Conservation (phyloP, 2,888 invertebrate genomes). For the Aphidoletes aphidimyza region DNA sequence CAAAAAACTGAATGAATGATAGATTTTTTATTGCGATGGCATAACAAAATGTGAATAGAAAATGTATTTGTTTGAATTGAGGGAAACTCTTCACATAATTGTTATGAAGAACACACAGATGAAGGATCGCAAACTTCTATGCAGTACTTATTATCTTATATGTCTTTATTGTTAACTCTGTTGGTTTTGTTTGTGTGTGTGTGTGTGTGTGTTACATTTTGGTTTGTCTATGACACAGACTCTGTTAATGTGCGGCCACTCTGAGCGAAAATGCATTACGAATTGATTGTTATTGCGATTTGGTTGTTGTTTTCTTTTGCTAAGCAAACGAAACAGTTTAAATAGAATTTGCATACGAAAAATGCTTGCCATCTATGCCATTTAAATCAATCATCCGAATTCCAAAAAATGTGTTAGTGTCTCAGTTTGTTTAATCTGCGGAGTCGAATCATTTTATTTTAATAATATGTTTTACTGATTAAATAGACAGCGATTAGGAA, state of each 20-base stretch:
- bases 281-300: no score
- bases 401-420: no score
- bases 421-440: no score
- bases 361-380: no score
- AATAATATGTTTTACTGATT: conserved; percentile 26
- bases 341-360: no score
- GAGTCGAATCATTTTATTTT: neutral
- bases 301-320: no score
- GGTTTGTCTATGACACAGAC: neutral
- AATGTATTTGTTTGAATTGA: neutral
- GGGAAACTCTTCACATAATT: neutral
- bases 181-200: neutral
- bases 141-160: neutral
- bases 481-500: conserved; percentile 40
- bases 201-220: neutral
- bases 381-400: no score
- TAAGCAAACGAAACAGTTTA: no score
- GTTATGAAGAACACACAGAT: neutral
- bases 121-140: neutral
- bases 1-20: neutral
- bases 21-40: neutral
- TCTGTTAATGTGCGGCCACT: neutral
- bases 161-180: conserved; percentile 51
- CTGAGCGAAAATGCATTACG: neutral
- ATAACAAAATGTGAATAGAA: neutral